Evolutionary conservation across 2,797 vertebrate species (phyloP).

Genomic region (Hemibagrus guttatus): DNA sequence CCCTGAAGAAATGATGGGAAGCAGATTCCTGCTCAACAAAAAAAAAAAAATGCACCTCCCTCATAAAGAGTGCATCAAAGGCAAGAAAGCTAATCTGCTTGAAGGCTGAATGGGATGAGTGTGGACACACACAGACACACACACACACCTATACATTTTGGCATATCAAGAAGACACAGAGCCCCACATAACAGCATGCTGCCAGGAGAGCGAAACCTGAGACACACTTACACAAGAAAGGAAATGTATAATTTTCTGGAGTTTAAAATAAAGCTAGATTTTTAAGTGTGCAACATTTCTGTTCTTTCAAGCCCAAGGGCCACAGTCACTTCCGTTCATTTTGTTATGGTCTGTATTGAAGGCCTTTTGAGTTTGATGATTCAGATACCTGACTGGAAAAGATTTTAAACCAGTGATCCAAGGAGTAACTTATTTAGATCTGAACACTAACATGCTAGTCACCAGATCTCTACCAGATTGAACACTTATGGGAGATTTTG

Average conservation of each 20-base stretch:
- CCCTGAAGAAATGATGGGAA: conserved; percentile 25
- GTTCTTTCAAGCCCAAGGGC: conserved; percentile 2
- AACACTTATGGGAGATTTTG: not conserved
- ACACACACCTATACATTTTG: conserved; percentile 8
- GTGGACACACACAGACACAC: conserved; percentile 50
- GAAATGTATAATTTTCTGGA: conserved; percentile 45
- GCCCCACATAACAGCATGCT: not conserved
- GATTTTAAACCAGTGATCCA: conserved; percentile 15
- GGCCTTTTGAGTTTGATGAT: conserved; percentile 3
- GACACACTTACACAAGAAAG: conserved; percentile 12
- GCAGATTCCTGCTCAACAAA: conserved; percentile 10
- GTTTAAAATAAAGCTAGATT: conserved; percentile 33
- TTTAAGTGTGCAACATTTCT: conserved; percentile 31
- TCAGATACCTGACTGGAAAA: conserved; percentile 15
- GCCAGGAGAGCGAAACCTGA: conserved; percentile 21
- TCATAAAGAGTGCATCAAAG: conserved; percentile 55
- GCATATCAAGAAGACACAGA: not conserved
- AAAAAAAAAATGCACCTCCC: conserved; percentile 44
- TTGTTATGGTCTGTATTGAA: not conserved
- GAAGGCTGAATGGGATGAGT: conserved; percentile 62
- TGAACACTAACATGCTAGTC: not conserved
- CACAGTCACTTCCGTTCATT: not conserved
- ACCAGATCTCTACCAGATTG: not conserved
- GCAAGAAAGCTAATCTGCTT: conserved; percentile 63
- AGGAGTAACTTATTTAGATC: conserved; percentile 12